Evolutionary conservation across 2,797 vertebrate species (phyloP).

Genomic region (Fratercula arctica): DNA sequence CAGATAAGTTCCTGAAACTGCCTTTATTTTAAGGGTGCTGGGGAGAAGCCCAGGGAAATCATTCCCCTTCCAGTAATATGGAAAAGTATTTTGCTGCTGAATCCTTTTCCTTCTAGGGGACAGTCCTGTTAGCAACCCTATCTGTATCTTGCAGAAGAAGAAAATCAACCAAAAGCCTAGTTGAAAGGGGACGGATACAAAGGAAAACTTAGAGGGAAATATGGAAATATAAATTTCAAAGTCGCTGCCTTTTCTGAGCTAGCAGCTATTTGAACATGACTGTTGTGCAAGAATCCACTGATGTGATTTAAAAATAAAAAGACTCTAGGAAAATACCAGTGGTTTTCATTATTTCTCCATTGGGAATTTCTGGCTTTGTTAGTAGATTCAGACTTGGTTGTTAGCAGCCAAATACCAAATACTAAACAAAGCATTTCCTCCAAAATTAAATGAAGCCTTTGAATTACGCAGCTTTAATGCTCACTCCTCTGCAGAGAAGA

Average conservation of each 20-base stretch:
- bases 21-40: not conserved
- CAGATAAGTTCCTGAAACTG: not conserved
- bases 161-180: constrained; percentile 12
- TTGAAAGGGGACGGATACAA: not conserved
- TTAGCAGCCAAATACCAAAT: constrained; percentile 50
- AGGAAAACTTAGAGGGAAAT: constrained; percentile 1
- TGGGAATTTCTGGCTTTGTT: constrained; percentile 59
- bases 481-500: not conserved
- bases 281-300: not conserved
- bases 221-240: constrained; percentile 37
- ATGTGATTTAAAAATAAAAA: constrained; percentile 63
- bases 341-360: constrained; percentile 66
- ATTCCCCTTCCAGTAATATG: not conserved
- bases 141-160: not conserved
- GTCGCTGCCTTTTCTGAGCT: constrained; percentile 18
- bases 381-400: not conserved
- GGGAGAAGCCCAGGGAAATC: not conserved
- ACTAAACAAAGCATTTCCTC: constrained; percentile 41
- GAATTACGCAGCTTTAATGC: not conserved
- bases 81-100: not conserved
- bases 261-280: constrained; percentile 23
- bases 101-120: not conserved
- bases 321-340: constrained; percentile 53
- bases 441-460: constrained; percentile 29
- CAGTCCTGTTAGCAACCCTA: not conserved